These are phyloP conservation scores for Dexiosoma caninum DNA, from an alignment of 2,888 invertebrate genomes.

Conservation along the genomic window DNA sequence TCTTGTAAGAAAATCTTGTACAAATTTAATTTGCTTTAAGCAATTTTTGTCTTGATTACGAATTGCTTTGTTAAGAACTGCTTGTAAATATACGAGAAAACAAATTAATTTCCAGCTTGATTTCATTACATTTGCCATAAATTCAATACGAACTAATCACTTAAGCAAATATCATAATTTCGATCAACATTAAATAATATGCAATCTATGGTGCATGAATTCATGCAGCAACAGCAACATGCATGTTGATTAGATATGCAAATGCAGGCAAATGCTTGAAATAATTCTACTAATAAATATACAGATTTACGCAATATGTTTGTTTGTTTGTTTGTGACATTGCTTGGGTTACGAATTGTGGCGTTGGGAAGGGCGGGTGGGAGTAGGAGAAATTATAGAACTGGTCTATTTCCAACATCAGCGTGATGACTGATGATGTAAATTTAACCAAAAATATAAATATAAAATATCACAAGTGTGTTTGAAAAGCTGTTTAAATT, in stretches of 20 bases:
- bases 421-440: constrained; percentile 14
- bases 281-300: background rate
- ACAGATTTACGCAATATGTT: background rate
- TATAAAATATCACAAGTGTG: background rate
- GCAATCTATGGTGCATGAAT: constrained; percentile 27
- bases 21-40: background rate
- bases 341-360: too few relatives aligned
- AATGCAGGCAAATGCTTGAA: background rate
- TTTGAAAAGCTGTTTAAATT: background rate
- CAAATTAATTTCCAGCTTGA: constrained; percentile 27
- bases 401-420: background rate
- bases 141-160: constrained; percentile 22
- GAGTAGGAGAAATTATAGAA: background rate
- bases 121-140: constrained; percentile 13
- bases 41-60: background rate
- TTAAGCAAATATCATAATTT: constrained; percentile 14
- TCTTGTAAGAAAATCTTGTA: background rate
- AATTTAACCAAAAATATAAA: constrained; percentile 6
- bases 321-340: too few relatives aligned
- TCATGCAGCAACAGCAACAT: background rate
- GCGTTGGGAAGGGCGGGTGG: too few relatives aligned
- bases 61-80: background rate
- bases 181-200: background rate
- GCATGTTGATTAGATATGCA: constrained; percentile 16
- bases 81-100: background rate